Conservation (phyloP, 2,113 vertebrate species). For the Urocynchramus pylzowi region DNA sequence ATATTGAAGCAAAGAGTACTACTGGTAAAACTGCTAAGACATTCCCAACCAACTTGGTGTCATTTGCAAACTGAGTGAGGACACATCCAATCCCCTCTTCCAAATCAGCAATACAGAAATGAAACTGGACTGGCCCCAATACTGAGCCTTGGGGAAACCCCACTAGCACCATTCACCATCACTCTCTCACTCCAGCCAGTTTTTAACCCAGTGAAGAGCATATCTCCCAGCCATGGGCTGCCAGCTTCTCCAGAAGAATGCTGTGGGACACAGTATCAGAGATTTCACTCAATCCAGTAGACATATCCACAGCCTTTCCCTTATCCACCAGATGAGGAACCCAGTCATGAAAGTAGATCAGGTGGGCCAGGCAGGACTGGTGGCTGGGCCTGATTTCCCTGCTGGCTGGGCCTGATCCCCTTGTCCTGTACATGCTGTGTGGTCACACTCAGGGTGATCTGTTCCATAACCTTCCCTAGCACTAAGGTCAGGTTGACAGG, state of each 20-base stretch:
- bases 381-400: background rate
- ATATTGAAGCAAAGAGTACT: background rate
- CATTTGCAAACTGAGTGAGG: background rate
- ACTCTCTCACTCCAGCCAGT: background rate
- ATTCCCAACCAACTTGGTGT: background rate
- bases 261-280: no score
- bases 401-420: background rate
- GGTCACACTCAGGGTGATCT: background rate
- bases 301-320: background rate
- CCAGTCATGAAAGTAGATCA: background rate
- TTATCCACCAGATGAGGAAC: background rate
- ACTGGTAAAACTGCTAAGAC: background rate
- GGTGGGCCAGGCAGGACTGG: background rate
- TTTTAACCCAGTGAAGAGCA: background rate
- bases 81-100: rapidly evolving
- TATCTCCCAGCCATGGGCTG: background rate
- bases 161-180: background rate
- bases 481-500: background rate
- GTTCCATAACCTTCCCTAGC: background rate
- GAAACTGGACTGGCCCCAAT: background rate
- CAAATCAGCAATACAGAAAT: background rate
- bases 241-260: background rate
- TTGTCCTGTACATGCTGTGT: background rate
- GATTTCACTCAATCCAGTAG: background rate
- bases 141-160: background rate